Base-by-base conservation (phyloP, 2,888 invertebrate genomes). In the Cataglyphis altisquamis region DNA sequence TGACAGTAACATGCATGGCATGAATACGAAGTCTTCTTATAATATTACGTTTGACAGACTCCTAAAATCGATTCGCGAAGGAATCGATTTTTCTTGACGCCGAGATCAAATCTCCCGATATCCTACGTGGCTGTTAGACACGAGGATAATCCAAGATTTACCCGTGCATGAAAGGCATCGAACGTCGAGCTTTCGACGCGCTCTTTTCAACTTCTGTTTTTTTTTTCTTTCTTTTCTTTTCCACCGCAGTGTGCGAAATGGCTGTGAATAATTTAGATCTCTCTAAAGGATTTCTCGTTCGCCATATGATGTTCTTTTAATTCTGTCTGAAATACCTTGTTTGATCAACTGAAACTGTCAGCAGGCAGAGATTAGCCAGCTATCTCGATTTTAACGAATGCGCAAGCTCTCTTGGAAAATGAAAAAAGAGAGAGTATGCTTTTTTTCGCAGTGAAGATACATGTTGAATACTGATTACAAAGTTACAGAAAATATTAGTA, bases 141-240 rank as follows among this genome's bases (percentile, higher is more conserved):
- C 62, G 80, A 41, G 85, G 80, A 83, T 87, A 87, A 87, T 87
- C 83, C 55, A n/a, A n/a, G 45, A 60, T 57, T 83, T 52, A 72
- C n/a, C 55, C 73, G 55, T 81, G 87, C 82, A 78, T 63, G 78
- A 64, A 70, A 72, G 81, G 5, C 73, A 45, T 12, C 25, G 63
- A 36, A 63, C n/a, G 41, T n/a, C n/a, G 36, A 39, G 48, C 75
- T 80, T 48, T 62, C 62, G 15, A 52, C 41, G 6, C 29, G 52
- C n/a, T 45, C n/a, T 45, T 81, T 81, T 32, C 25, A 21, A 6
- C 25, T 25, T 12, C 15, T 41, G 21, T 36, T 21, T 21, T 21
- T 25, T 25, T 25, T 25, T 25, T 25, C 1, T 25, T 6, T 8
- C 18, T 6, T 1, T 48, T 52, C 18, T n/a, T n/a, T n/a, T n/a